Percentiles rank a stretch among this genome's conserved stretches.
Evolutionary conservation across 1,140 invertebrate genomes (phyloP).

Genomic region (Drusus annulatus): DNA sequence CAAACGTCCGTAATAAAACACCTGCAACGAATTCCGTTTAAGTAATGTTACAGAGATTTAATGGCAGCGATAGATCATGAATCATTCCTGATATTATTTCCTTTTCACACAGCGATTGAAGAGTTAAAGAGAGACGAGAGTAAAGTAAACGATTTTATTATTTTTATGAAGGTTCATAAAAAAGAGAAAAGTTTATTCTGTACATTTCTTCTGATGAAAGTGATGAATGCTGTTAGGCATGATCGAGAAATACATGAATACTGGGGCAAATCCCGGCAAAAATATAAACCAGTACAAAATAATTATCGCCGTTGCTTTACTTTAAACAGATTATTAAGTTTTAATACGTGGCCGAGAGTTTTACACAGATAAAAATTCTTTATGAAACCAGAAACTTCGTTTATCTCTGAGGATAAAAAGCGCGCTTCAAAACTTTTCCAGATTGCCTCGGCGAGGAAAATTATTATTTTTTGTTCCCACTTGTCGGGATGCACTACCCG

Average conservation of each 20-base stretch:
- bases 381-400: slow-evolving; percentile 11
- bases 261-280: not conserved
- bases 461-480: not conserved
- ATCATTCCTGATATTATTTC: slow-evolving; percentile 1
- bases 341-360: slow-evolving; percentile 5
- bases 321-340: slow-evolving; percentile 29
- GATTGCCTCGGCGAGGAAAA: not conserved
- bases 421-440: slow-evolving; percentile 18
- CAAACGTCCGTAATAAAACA: slow-evolving; percentile 10
- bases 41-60: not conserved
- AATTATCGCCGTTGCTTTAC: too few relatives aligned
- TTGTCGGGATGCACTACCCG: slow-evolving; percentile 4
- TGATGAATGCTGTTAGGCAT: too few relatives aligned
- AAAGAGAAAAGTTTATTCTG: too few relatives aligned
- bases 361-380: slow-evolving; percentile 14
- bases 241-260: too few relatives aligned
- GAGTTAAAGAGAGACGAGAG: not conserved
- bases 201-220: too few relatives aligned
- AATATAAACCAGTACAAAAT: too few relatives aligned
- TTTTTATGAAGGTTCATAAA: too few relatives aligned
- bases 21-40: slow-evolving; percentile 7
- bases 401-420: slow-evolving; percentile 6
- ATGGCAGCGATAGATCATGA: not conserved
- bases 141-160: too few relatives aligned
- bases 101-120: slow-evolving; percentile 8